Evolutionary conservation across 2,888 invertebrate species (phyloP).

Genomic region (Eulithis testata): DNA sequence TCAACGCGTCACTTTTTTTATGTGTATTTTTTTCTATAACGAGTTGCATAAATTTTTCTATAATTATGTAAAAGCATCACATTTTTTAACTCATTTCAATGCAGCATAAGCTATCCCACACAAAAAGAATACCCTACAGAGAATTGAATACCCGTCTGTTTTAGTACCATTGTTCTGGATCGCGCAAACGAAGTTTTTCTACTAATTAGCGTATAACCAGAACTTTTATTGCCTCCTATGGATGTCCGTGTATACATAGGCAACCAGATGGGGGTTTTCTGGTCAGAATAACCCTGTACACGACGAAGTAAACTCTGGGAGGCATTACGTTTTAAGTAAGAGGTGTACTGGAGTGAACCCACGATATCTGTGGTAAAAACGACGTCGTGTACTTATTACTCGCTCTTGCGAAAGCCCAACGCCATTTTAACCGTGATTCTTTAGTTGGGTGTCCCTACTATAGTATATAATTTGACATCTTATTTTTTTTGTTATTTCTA

Average conservation of each 20-base stretch:
- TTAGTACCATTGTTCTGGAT: constrained; percentile 39
- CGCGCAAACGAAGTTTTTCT: constrained; percentile 53
- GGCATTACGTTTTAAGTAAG: constrained; percentile 39
- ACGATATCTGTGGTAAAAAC: neutral
- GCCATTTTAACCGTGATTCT: constrained; percentile 22
- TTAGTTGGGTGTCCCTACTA: constrained; percentile 43
- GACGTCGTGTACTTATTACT: constrained; percentile 12
- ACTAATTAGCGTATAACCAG: constrained; percentile 16
- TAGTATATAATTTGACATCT: constrained; percentile 52
- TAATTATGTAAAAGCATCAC: neutral
- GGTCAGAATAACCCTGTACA: constrained; percentile 39
- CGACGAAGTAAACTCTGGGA: constrained; percentile 19
- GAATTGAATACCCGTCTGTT: constrained; percentile 8
- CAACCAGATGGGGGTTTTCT: constrained; percentile 49
- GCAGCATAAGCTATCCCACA: neutral
- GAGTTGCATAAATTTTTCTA: too few species aligned
- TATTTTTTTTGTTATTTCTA: constrained; percentile 23
- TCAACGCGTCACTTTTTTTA: constrained; percentile 11
- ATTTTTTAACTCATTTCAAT: neutral
- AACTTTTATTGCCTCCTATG: fast-evolving
- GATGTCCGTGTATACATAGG: constrained; percentile 61
- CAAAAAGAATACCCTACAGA: constrained; percentile 14
- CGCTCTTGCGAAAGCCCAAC: constrained; percentile 44
- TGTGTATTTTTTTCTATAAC: neutral
- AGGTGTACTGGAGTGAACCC: constrained; percentile 29